phyloP scores from a whole-genome alignment of 2,888 invertebrate genomes.

The Elysia crispata region DNA sequence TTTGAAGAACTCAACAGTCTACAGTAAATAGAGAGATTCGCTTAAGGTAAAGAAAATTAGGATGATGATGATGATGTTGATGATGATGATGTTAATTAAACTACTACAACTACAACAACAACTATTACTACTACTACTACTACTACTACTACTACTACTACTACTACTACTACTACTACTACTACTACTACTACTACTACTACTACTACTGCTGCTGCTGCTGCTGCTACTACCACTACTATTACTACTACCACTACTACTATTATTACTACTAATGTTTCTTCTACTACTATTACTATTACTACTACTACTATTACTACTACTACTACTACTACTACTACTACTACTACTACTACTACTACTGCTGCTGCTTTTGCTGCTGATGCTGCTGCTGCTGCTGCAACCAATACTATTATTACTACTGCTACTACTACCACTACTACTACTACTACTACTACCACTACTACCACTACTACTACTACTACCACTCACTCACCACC shows the following conservation, averaged over 20 bases:
- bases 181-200: background rate
- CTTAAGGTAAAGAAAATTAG: too few relatives aligned
- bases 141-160: background rate
- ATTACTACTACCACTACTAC: background rate
- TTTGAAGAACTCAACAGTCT: too few relatives aligned
- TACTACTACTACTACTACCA: constrained; percentile 4
- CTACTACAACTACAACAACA: too few relatives aligned
- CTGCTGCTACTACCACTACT: background rate
- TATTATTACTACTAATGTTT: too few relatives aligned
- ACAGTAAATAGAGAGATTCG: too few relatives aligned
- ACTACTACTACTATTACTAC: background rate
- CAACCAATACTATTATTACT: too few relatives aligned
- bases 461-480: constrained; percentile 3
- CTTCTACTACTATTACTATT: too few relatives aligned
- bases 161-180: background rate
- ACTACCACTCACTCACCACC: too few relatives aligned
- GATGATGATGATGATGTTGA: background rate
- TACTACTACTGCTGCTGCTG: background rate
- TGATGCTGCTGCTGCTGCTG: too few relatives aligned
- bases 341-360: background rate
- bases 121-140: background rate
- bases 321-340: background rate
- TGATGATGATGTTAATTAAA: background rate
- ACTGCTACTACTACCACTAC: background rate
- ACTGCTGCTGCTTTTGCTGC: too few relatives aligned